Percentiles rank a stretch among this genome's conserved stretches.
Conservation (phyloP, 2,888 invertebrate genomes). For the Acanthosoma haemorrhoidale region DNA sequence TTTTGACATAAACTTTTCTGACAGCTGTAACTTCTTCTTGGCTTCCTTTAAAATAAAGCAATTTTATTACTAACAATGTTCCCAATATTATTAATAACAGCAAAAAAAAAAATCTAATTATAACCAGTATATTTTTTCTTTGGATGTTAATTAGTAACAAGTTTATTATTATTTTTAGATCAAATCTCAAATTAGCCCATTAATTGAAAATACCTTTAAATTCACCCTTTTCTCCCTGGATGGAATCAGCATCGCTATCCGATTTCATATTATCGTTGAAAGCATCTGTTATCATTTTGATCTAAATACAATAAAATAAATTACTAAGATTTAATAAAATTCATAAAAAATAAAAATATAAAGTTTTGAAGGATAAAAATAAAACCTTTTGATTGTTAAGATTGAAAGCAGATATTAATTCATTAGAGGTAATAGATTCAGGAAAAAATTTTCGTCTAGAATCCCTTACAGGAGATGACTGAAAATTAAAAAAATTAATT, state of each 20-base stretch:
- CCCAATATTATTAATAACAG: background rate
- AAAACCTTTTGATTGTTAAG: background rate
- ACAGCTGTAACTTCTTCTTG: constrained; percentile 53
- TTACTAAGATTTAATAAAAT: background rate
- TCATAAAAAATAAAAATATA: background rate
- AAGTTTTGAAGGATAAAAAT: background rate
- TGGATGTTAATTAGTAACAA: background rate
- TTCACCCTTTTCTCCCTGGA: constrained; percentile 22
- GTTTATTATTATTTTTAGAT: background rate
- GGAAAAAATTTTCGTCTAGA: background rate
- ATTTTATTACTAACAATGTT: background rate
- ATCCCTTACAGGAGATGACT: constrained; percentile 18
- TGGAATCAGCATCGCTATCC: constrained; percentile 34
- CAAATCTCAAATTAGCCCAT: background rate
- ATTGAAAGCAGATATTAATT: background rate
- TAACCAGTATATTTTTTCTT: too few relatives aligned
- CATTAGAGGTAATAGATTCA: background rate
- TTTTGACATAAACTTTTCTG: constrained; percentile 57
- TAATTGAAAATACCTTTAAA: background rate
- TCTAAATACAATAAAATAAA: constrained; percentile 15
- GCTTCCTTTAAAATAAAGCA: constrained; percentile 3
- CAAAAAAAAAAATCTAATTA: background rate
- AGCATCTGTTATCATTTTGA: constrained; percentile 29
- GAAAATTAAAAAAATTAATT: background rate
- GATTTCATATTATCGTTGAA: constrained; percentile 14